Conservation (phyloP, 2,888 invertebrate genomes). For the Junonia oenone region DNA sequence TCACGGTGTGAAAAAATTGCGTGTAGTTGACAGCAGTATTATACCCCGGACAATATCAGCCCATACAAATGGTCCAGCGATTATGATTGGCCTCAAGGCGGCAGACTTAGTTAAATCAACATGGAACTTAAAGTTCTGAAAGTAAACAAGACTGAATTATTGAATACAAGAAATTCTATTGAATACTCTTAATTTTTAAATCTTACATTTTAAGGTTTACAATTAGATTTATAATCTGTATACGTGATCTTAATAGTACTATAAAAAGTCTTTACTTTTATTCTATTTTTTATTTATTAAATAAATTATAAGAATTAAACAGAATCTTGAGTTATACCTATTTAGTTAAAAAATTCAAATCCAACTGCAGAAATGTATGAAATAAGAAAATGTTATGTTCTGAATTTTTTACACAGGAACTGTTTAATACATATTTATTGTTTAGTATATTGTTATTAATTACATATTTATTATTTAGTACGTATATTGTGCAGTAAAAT, state of each 20-base stretch:
- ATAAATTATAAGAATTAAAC: too few species aligned
- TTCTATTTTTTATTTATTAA: too few species aligned
- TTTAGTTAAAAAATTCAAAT: too few species aligned
- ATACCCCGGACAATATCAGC: constrained; percentile 82
- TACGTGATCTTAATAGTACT: not conserved
- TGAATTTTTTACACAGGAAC: too few species aligned
- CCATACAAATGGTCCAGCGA: constrained; percentile 84
- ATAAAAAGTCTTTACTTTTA: not conserved
- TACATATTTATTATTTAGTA: too few species aligned
- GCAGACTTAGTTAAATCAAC: constrained; percentile 81
- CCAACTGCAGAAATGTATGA: too few species aligned
- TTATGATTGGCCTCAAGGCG: constrained; percentile 86
- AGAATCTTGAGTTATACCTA: too few species aligned
- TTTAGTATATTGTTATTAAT: too few species aligned
- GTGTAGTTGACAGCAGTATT: constrained; percentile 85
- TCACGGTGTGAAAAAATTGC: constrained; percentile 77
- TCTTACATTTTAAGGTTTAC: not conserved
- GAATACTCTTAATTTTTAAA: not conserved
- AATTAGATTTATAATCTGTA: not conserved
- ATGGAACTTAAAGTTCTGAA: constrained; percentile 43
- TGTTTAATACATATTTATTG: too few species aligned
- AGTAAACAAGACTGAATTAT: not conserved
- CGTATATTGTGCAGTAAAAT: too few species aligned
- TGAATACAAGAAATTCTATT: not conserved
- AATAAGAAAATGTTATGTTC: too few species aligned